phyloP scores from a whole-genome alignment of 1,140 invertebrate genomes.

The Lepidurus couesii region DNA sequence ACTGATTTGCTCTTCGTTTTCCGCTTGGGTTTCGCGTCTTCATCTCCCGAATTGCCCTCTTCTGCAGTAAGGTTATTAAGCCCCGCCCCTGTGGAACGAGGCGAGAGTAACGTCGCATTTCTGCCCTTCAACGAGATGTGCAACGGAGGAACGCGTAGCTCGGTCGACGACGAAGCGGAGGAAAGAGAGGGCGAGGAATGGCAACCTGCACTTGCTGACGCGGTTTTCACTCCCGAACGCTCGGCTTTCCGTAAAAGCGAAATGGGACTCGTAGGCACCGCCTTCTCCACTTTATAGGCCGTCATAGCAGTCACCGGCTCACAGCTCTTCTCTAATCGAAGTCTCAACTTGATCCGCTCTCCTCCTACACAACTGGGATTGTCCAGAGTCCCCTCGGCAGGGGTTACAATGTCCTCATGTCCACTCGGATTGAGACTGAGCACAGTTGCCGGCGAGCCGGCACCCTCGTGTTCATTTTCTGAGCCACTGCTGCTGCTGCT shows the following conservation, averaged over 20 bases:
- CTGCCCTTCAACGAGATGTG: conserved; percentile 79
- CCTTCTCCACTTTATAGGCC: conserved; percentile 21
- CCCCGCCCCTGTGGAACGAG: conserved; percentile 44
- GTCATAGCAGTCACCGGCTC: conserved; percentile 59
- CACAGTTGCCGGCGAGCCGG: background rate
- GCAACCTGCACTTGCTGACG: background rate
- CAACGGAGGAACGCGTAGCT: conserved; percentile 76
- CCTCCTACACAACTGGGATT: background rate
- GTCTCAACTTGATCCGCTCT: conserved; percentile 74
- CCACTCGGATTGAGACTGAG: conserved; percentile 13
- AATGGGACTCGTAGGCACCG: background rate
- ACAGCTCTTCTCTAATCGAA: conserved; percentile 69
- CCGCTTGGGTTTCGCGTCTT: conserved; percentile 9
- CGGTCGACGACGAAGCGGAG: conserved; percentile 43
- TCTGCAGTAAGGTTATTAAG: conserved; percentile 22
- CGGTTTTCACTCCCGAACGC: background rate
- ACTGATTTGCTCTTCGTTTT: background rate
- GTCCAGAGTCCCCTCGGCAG: background rate
- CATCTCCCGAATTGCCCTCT: conserved; percentile 34
- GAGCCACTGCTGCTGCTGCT: conserved; percentile 36
- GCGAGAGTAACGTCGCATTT: conserved; percentile 82
- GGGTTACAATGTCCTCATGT: background rate
- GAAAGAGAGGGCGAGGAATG: background rate
- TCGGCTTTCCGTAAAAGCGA: conserved; percentile 22
- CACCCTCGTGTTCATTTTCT: background rate